phyloP scores from a whole-genome alignment of 2,113 vertebrate species.

The Scomber scombrus region DNA sequence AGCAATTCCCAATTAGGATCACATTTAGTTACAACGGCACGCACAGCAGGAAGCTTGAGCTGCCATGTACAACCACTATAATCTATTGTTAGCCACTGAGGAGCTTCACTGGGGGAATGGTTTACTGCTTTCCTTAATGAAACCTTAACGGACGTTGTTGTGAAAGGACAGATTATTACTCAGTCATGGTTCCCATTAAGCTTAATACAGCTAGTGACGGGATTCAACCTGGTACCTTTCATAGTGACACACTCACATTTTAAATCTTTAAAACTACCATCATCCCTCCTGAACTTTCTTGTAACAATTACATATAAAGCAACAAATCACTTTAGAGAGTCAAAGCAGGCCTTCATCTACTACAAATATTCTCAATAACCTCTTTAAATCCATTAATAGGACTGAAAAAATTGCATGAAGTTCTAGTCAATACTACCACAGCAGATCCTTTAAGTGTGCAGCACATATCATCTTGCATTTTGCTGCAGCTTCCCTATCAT shows the following conservation, averaged over 20 bases:
- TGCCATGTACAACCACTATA: constrained; percentile 8
- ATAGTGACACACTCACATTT: constrained; percentile 12
- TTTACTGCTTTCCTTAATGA: constrained; percentile 41
- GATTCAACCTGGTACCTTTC: constrained; percentile 9
- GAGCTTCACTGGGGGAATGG: constrained; percentile 17
- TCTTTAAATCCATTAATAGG: neutral
- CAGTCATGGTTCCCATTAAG: constrained; percentile 13
- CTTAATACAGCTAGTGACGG: constrained; percentile 12
- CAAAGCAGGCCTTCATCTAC: neutral
- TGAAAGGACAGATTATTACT: constrained; percentile 36
- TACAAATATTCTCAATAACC: neutral
- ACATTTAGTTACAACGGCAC: constrained; percentile 42
- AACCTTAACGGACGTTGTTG: constrained; percentile 25
- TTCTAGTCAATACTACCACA: neutral
- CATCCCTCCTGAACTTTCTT: constrained; percentile 4
- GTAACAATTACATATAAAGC: neutral
- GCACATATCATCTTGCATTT: constrained; percentile 47
- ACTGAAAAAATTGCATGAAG: neutral
- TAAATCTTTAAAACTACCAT: neutral
- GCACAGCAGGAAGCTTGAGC: constrained; percentile 11
- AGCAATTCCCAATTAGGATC: constrained; percentile 48
- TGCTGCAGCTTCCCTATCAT: constrained; percentile 59
- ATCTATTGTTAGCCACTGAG: constrained; percentile 29
- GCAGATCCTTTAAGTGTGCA: constrained; percentile 43
- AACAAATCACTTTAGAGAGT: neutral